phyloP scores from a whole-genome alignment of 2,113 vertebrate genomes.

The Nanorana parkeri region DNA sequence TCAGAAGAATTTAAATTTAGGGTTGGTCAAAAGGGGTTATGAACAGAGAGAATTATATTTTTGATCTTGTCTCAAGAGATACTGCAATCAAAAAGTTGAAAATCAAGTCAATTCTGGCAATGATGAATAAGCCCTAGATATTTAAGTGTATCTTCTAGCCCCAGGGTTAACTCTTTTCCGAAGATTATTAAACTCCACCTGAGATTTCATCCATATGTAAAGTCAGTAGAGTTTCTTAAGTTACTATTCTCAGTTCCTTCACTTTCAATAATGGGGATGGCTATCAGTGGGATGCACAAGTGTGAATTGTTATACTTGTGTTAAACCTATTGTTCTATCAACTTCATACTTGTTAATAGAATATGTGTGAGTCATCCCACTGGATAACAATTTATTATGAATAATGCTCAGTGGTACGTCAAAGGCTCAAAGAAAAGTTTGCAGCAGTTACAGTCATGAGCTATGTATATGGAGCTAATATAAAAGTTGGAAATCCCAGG shows the following conservation, averaged over 20 bases:
- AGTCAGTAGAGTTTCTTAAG: background rate
- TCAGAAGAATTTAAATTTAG: constrained; percentile 36
- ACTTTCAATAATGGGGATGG: constrained; percentile 2
- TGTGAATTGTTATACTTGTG: background rate
- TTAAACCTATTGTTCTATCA: constrained; percentile 23
- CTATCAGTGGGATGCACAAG: background rate
- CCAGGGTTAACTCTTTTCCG: constrained; percentile 27
- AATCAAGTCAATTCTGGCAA: constrained; percentile 36
- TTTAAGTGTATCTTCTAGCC: constrained; percentile 38
- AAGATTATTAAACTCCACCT: constrained; percentile 37
- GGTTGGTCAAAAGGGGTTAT: constrained; percentile 38
- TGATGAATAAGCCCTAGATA: constrained; percentile 35
- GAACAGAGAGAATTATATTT: constrained; percentile 37
- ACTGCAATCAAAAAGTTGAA: constrained; percentile 16
- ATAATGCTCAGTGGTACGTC: background rate
- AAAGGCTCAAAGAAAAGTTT: background rate
- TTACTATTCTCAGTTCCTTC: constrained; percentile 22
- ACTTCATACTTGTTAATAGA: constrained; percentile 6
- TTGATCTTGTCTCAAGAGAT: constrained; percentile 44
- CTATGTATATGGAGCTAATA: background rate
- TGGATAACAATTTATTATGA: background rate
- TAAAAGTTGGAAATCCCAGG: no score
- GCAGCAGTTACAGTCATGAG: background rate
- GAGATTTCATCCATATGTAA: constrained; percentile 40
- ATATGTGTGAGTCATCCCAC: background rate